Percentiles rank a stretch among this genome's conserved stretches.
phyloP scores from a whole-genome alignment of 2,113 vertebrate genomes.

The Chloropsis hardwickii region DNA sequence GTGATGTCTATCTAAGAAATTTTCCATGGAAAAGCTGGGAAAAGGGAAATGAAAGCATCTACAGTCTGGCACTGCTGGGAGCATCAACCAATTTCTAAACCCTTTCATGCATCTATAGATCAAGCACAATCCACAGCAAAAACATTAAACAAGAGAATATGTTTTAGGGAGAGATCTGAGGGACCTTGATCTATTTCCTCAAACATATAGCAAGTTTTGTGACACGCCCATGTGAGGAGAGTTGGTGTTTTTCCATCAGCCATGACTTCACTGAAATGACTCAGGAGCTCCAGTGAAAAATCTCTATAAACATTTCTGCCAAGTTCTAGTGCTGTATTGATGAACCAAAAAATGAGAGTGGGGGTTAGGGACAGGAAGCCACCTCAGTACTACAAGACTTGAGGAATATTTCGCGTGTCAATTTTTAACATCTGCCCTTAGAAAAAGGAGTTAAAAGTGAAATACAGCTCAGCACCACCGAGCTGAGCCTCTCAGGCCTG shows the following conservation, averaged over 20 bases:
- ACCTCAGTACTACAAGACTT: background rate
- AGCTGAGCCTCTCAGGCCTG: background rate
- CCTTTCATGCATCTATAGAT: background rate
- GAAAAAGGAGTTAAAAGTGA: background rate
- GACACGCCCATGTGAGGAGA: background rate
- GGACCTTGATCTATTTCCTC: background rate
- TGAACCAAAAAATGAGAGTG: background rate
- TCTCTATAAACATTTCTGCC: background rate
- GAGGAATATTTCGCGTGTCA: background rate
- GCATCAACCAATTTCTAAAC: background rate
- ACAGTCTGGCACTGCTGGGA: background rate
- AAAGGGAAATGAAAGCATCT: background rate
- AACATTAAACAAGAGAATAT: background rate
- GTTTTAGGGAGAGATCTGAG: background rate
- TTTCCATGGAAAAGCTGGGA: background rate
- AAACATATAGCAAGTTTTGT: background rate
- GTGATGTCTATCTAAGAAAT: background rate
- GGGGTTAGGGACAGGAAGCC: background rate
- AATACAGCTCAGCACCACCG: accelerated
- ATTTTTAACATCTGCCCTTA: background rate
- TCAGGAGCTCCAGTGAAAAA: background rate
- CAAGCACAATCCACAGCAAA: background rate
- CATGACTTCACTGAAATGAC: background rate
- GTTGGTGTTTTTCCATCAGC: slow-evolving; percentile 18
- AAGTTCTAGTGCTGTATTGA: background rate